Evolutionary conservation across 2,797 vertebrate genomes (phyloP).

Genomic region (Tolypeutes matacus): DNA sequence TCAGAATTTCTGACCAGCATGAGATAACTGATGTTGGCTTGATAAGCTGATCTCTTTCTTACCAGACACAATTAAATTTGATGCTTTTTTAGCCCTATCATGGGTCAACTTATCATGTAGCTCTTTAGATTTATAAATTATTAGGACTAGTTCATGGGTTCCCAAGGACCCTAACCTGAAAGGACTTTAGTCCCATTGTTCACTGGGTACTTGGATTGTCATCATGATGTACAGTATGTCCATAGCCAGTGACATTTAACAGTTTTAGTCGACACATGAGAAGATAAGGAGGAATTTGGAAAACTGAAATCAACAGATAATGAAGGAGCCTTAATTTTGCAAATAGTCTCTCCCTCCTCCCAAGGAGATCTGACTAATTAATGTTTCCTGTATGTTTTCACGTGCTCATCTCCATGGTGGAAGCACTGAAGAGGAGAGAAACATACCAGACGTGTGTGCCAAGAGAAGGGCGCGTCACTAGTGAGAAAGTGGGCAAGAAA

Average conservation of each 20-base stretch:
- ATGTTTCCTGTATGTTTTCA: neutral
- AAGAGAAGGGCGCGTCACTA: neutral
- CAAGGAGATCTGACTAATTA: neutral
- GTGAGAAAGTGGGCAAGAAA: neutral
- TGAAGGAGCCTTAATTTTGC: neutral
- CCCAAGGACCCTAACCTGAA: neutral
- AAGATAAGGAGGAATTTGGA: neutral
- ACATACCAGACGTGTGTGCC: neutral
- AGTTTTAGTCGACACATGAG: neutral
- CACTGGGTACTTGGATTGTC: neutral
- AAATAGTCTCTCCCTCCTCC: neutral
- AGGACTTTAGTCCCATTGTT: neutral
- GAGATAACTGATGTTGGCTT: neutral
- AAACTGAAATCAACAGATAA: neutral
- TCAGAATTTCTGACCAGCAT: slow-evolving; percentile 34
- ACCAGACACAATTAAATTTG: slow-evolving; percentile 17
- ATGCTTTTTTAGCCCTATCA: slow-evolving; percentile 17
- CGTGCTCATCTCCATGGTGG: neutral
- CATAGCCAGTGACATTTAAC: neutral
- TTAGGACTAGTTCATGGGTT: neutral
- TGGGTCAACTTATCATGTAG: neutral
- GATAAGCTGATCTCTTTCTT: neutral
- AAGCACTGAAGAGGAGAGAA: neutral
- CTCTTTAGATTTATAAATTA: neutral
- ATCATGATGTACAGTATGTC: neutral